Base-by-base conservation (phyloP, 2,888 invertebrate species). In the Synanthedon vespiformis region DNA sequence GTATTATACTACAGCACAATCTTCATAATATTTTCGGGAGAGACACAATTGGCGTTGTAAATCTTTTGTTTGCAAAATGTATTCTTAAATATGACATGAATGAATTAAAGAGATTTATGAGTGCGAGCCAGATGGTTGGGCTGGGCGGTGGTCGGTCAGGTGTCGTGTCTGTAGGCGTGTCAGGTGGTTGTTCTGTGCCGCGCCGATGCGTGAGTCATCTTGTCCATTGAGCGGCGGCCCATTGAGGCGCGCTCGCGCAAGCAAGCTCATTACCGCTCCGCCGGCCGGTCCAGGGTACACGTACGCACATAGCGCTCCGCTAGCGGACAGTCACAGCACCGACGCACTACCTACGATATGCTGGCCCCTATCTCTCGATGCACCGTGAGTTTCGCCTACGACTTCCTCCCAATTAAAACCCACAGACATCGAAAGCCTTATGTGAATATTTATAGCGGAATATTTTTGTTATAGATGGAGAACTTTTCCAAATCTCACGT, bases 201-300 rank as follows among this genome's bases (percentile, higher is more conserved):
- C 77, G 79, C 80, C 40, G 81, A 80, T 74, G 81, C 68, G 76
- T 87, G 86, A 86, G 77, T 85, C 85, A 86, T 74, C 76, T 69
- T 73, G 73, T 75, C 72, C 78, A 78, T 77, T 78, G 78, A 78
- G 76, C 65, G 68, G 63, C 64, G 71, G 80, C 77, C 84, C 85
- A 85, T 85, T 85, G 78, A 85, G 79, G 73, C 80, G 79, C 80
- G 82, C 77, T 75, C 70, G 77, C 76, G 77, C 44, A 44, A 44
- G 77, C 44, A 44, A 44, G 48, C 79, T 85, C 83, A 84, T 84
- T 85, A 85, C 85, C 74, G 81, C 77, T 86, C 75, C 80, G 78
- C 84, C 85, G 84, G 88, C 87, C 89, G 88, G 80, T 75, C 77
- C 80, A 68, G 81, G 78, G 77, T 84, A 75, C 83, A 83, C 81